Evolutionary conservation across 2,797 vertebrate genomes (phyloP).

Genomic region (Tinamus major): DNA sequence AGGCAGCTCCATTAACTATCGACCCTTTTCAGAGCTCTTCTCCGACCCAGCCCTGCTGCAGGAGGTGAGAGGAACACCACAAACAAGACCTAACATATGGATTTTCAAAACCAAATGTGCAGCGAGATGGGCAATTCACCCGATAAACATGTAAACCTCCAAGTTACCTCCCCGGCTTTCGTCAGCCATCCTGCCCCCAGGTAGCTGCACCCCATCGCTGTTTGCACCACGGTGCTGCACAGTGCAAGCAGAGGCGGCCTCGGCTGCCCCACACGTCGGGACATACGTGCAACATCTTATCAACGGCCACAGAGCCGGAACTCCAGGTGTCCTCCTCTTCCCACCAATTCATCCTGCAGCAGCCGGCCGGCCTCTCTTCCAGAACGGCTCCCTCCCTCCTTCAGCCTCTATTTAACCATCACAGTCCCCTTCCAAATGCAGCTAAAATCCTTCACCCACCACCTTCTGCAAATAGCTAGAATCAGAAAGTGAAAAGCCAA

Average conservation of each 20-base stretch:
- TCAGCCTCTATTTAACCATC: neutral
- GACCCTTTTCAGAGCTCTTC: neutral
- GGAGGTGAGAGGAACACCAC: neutral
- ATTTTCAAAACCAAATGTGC: neutral
- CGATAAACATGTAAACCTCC: neutral
- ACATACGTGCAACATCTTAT: too few species aligned
- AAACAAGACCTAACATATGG: neutral
- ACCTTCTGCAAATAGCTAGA: constrained; percentile 5
- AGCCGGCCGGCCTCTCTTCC: neutral
- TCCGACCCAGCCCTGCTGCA: neutral
- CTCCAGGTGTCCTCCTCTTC: neutral
- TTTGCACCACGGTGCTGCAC: too few species aligned
- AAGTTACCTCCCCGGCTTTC: neutral
- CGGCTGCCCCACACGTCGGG: neutral
- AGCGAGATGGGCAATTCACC: neutral
- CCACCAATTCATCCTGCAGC: neutral
- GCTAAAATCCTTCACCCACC: neutral
- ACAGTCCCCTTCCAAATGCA: neutral
- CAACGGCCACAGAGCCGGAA: neutral
- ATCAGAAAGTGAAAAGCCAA: constrained; percentile 21
- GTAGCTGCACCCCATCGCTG: neutral
- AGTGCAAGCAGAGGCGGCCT: neutral
- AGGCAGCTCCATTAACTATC: neutral
- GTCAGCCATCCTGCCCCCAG: neutral
- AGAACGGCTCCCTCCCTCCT: neutral